Base-by-base conservation (phyloP, 2,797 vertebrate species). In the Coregonus sp. region DNA sequence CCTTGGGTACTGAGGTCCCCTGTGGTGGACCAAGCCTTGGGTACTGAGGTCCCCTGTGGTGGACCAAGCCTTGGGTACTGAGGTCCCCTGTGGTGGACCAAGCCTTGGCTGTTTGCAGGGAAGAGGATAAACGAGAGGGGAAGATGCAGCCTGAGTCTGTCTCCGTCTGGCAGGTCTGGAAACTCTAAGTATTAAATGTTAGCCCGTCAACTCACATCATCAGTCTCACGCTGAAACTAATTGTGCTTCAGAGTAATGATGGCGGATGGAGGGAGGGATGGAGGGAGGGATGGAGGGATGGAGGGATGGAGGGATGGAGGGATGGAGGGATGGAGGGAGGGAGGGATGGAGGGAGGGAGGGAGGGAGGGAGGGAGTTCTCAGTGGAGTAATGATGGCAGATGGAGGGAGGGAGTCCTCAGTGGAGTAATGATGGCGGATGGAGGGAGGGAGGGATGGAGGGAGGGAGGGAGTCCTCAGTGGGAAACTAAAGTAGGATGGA, bases 71-170 rank as follows among this genome's bases (percentile, higher is more conserved):
- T 25, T 25, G 0, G 65, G 51, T 33, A 15, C 50, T 20, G 59
- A 25, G 25, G 25, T 25, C 25, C 25, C 25, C 25, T 25, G 25
- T 25, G 25, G 25, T 25, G 25, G 25, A 31, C 72, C 25, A 18
- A 31, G 50, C 51, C 68, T 18, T 25, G 67, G 47, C 72, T 75
- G 79, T 85, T 80, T 77, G 75, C 56, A n/a, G 54, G 15, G 54
- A 75, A 69, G 70, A 83, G 77, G 83, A 85, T 71, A 59, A 68
- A 85, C 67, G 75, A 12, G 31, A 63, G 31, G 37, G 70, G 20
- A 67, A 70, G 76, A 65, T 20, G 18, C 35, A 52, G 75, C 67
- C 69, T 33, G 33, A 61, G 35, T 5, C 37, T 76, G 35, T 31
- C 68, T 68, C 25, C 35, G 70, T 16, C 69, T n/a, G 66, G 75